Base-by-base conservation (phyloP, 2,797 vertebrate genomes). In the Anas georgica region DNA sequence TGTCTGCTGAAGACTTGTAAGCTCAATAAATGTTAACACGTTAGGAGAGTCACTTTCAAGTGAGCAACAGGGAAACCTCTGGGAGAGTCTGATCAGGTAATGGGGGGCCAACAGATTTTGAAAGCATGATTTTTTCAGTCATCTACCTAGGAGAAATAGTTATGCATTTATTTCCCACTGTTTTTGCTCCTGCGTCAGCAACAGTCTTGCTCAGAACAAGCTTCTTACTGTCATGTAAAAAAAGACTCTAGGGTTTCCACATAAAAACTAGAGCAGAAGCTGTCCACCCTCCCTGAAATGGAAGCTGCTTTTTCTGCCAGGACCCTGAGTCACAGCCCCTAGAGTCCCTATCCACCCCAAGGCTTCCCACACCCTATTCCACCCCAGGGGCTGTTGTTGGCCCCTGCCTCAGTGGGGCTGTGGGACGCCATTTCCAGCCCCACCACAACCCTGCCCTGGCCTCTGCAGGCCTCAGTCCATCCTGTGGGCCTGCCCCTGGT, bases 391-490 rank as follows among this genome's bases (percentile, higher is more conserved):
- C 12, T 4, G 0, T 4, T 54, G 50, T 52, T 31, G 28, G 9
- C 31, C 10, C 7, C 11, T 5, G 12, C 13, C 8, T 7, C 37
- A 58, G 11, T 0, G 0, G 79, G 50, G 17, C 13, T 2, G 0
- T 4, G n/a, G 50, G n/a, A 50, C 10, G 6, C 1, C 41, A 0
- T 21, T 4, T 43, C n/a, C 64, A 74, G 10, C 9, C 9, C 28
- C 3, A 1, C 5, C 52, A 18, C 29, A 70, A 29, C 29, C 6
- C 8, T 9, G 9, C 18, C 39, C 17, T 11, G 11, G 59, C 59
- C 25, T 39, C 7, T 39, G 59, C 59, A 43, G 62, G 37, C 39
- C 28, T 20, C 37, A 41, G 18, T 39, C 29, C 39, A 64, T n/a
- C 17, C 28, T 18, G 17, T 37, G 28, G 9, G 15, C 25, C 31